A percentile compares a stretch with the other conserved stretches of the same genome.
Evolutionary conservation across 2,113 vertebrate species (phyloP).

Genomic region (Tautogolabrus adspersus): DNA sequence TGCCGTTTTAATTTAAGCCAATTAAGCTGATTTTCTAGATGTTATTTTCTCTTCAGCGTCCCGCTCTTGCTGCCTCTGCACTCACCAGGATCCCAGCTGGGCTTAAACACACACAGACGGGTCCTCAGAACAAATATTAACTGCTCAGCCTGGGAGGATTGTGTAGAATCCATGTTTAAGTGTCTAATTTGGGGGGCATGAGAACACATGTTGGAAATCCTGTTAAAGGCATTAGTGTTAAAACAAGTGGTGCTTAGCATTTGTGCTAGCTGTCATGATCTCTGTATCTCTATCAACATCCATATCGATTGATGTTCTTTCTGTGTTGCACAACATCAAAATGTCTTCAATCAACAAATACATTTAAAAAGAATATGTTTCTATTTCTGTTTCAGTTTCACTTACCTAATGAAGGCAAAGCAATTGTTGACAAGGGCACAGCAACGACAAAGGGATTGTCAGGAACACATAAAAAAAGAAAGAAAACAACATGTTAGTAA

Average conservation of each 20-base stretch:
- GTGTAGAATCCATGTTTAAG: slow-evolving; percentile 61
- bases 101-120: slow-evolving; percentile 79
- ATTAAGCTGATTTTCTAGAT: slow-evolving; percentile 72
- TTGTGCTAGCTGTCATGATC: slow-evolving; percentile 19
- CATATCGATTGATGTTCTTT: not conserved
- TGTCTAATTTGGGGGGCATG: slow-evolving; percentile 64
- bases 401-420: slow-evolving; percentile 68
- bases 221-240: slow-evolving; percentile 69
- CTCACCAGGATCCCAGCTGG: slow-evolving; percentile 75
- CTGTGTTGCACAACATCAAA: not conserved
- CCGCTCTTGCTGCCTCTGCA: slow-evolving; percentile 38
- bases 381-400: slow-evolving; percentile 20
- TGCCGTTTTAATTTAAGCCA: slow-evolving; percentile 74
- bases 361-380: not conserved
- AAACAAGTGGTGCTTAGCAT: slow-evolving; percentile 30
- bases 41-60: slow-evolving; percentile 65
- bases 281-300: slow-evolving; percentile 30
- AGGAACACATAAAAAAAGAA: slow-evolving; percentile 37
- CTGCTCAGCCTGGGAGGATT: slow-evolving; percentile 65
- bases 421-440: not conserved
- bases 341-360: not conserved
- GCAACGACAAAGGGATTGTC: slow-evolving; percentile 13
- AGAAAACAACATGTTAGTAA: slow-evolving; percentile 44
- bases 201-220: slow-evolving; percentile 76
- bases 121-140: slow-evolving; percentile 79